These are phyloP conservation scores for Kryptolebias marmoratus DNA, from an alignment of 2,113 vertebrate genomes.

Conservation along the genomic window DNA sequence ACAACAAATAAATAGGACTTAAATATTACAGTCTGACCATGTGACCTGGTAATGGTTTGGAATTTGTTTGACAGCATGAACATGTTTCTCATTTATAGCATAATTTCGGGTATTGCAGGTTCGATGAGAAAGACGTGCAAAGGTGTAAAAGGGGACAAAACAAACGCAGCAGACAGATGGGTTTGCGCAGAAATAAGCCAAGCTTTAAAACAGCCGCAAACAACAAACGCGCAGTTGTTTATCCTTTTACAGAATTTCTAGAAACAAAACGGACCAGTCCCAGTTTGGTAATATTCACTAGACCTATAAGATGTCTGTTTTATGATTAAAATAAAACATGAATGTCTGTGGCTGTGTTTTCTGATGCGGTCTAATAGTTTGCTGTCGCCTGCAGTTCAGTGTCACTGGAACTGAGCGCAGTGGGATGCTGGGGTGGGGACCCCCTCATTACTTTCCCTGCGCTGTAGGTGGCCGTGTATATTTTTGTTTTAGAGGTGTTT, in stretches of 20 bases:
- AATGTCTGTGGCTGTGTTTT: too few relatives aligned
- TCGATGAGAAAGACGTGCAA: neutral
- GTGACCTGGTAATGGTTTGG: neutral
- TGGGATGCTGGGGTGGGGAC: conserved; percentile 62
- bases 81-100: neutral
- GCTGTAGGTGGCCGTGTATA: conserved; percentile 95
- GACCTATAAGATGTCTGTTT: too few relatives aligned
- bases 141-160: neutral
- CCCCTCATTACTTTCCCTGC: conserved; percentile 83
- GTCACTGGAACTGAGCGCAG: conserved; percentile 76
- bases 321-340: too few relatives aligned
- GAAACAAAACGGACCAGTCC: too few relatives aligned
- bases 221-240: too few relatives aligned
- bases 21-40: neutral
- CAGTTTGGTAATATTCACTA: too few relatives aligned
- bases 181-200: neutral
- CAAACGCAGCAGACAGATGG: too few relatives aligned
- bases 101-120: neutral
- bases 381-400: conserved; percentile 48
- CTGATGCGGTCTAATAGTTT: too few relatives aligned
- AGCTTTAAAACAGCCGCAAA: neutral
- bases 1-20: neutral
- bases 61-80: neutral
- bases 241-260: too few relatives aligned
- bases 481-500: conserved; percentile 95